These are phyloP conservation scores for Platycheirus rosarum DNA, from an alignment of 2,888 invertebrate genomes.

Conservation along the genomic window DNA sequence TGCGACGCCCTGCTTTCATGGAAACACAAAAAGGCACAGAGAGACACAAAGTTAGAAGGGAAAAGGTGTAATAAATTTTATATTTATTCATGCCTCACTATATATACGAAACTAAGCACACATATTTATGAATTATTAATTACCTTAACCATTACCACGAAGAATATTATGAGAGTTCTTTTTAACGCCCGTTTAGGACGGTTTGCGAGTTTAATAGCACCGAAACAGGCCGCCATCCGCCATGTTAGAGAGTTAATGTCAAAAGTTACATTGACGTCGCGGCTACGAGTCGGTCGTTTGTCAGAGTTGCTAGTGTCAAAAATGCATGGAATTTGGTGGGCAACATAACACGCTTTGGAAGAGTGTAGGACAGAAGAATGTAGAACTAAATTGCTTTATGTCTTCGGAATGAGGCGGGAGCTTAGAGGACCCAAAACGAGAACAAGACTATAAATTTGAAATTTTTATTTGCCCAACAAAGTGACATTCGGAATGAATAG, in stretches of 20 bases:
- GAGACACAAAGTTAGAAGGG: neutral
- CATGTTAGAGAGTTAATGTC: slow-evolving; percentile 29
- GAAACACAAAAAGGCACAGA: neutral
- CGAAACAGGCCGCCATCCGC: slow-evolving; percentile 6
- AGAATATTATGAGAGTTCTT: slow-evolving; percentile 15
- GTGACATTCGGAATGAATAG: slow-evolving; percentile 58
- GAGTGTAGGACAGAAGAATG: slow-evolving; percentile 16
- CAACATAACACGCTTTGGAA: slow-evolving; percentile 34
- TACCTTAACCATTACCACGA: neutral
- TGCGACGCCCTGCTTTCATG: slow-evolving; percentile 4
- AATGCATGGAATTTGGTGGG: slow-evolving; percentile 45
- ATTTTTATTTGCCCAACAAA: slow-evolving; percentile 61
- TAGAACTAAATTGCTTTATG: slow-evolving; percentile 21
- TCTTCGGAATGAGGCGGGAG: slow-evolving; percentile 17
- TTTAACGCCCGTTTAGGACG: slow-evolving; percentile 30
- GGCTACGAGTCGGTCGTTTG: neutral
- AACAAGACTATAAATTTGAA: slow-evolving; percentile 64
- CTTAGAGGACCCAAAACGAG: slow-evolving; percentile 6
- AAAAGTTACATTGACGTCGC: slow-evolving; percentile 15
- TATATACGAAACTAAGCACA: slow-evolving; percentile 16
- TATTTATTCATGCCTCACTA: slow-evolving; percentile 24
- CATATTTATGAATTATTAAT: slow-evolving; percentile 63
- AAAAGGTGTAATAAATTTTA: slow-evolving; percentile 47
- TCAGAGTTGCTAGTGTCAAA: slow-evolving; percentile 29
- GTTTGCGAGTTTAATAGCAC: slow-evolving; percentile 36